Base-by-base conservation (phyloP, 2,888 invertebrate genomes). In the Eupithecia vulgata region DNA sequence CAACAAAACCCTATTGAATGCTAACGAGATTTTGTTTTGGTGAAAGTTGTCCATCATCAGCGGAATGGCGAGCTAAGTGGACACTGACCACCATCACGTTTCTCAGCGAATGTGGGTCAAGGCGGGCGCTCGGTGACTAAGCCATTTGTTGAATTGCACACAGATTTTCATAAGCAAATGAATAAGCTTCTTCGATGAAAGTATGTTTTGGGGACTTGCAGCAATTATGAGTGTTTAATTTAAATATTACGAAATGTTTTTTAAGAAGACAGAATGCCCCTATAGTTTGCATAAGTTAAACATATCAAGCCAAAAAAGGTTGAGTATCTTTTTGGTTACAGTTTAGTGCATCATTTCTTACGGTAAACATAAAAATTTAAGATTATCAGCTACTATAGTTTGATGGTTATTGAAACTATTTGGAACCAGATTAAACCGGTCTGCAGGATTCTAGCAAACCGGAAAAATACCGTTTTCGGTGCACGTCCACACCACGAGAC, bases 391-490 rank as follows among this genome's bases (percentile, higher is more conserved):
- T 59, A 59, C 12, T 40, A 40, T 42, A 30, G 30, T 21, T 61
- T 37, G 59, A 30, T 37, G 64, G n/a, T 40, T 65, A 65, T 25
- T 21, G 13, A 65, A 64, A 37, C 35, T 17, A 37, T 64, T 64
- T n/a, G 64, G 12, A 82, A 83, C 82, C 82, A 87, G 85, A 84
- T 83, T 81, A 87, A 90, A 90, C 90, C 84, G 88, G 88, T 89
- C 84, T 83, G 82, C 79, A 64, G 62, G 83, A 83, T 76, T 74
- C 69, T 62, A 79, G 70, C 83, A 88, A 92, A 91, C 91, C 92
- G 92, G 92, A 92, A 91, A 91, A 92, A 90, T 92, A 91, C 88
- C 87, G 90, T 89, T 92, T 92, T 92, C 90, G 88, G 84, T 82
- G 83, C 92, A 92, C 92, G 91, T 90, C 84, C 83, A 82, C 79